Conservation (phyloP, 2,888 invertebrate species). For the Patella pellucida region DNA sequence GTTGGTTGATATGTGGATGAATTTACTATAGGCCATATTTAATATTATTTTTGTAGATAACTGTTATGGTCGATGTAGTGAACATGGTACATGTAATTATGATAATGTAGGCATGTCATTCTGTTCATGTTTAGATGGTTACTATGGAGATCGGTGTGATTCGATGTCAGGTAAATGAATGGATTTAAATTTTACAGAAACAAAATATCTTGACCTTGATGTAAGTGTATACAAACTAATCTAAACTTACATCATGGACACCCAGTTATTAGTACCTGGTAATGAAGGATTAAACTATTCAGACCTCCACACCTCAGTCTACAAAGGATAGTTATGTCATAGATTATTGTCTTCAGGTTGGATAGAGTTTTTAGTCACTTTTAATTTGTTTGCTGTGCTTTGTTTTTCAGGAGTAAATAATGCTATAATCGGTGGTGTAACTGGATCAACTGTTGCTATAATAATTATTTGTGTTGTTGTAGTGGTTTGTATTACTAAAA, state of each 20-base stretch:
- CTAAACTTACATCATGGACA: too few relatives aligned
- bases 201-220: too few relatives aligned
- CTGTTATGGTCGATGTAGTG: slow-evolving; percentile 26
- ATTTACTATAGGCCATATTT: not conserved
- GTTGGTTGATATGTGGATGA: not conserved
- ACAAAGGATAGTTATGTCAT: too few relatives aligned
- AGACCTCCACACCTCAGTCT: too few relatives aligned
- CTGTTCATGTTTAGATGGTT: slow-evolving; percentile 42
- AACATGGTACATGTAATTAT: slow-evolving; percentile 35
- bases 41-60: slow-evolving; percentile 29
- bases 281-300: too few relatives aligned
- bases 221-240: too few relatives aligned
- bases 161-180: slow-evolving; percentile 7
- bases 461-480: slow-evolving; percentile 27
- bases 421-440: slow-evolving; percentile 36
- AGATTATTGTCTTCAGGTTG: too few relatives aligned
- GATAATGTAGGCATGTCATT: slow-evolving; percentile 33
- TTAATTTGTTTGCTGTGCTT: not conserved
- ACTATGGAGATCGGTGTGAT: slow-evolving; percentile 38
- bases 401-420: slow-evolving; percentile 27
- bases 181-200: not conserved
- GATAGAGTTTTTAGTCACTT: too few relatives aligned
- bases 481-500: slow-evolving; percentile 18
- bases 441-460: slow-evolving; percentile 31
- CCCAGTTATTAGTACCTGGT: too few relatives aligned